Conservation (phyloP, 2,888 invertebrate genomes). For the Lasioglossum pauxillum region DNA sequence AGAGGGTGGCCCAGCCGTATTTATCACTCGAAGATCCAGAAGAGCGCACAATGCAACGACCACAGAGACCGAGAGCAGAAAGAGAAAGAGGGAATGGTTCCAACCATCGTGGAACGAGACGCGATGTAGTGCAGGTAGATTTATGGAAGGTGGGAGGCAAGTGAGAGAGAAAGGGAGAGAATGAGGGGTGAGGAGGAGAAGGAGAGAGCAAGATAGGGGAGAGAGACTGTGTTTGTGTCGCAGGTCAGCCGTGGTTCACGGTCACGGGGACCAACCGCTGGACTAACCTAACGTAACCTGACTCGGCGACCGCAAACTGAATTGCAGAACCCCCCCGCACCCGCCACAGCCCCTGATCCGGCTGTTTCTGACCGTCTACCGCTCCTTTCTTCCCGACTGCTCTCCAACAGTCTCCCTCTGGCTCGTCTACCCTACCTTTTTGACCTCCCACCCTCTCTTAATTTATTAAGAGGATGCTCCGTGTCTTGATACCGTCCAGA, state of each 20-base stretch:
- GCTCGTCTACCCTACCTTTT: not conserved
- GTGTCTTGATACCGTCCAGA: not conserved
- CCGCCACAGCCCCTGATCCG: slow-evolving; percentile 8
- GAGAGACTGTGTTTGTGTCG: slow-evolving; percentile 78
- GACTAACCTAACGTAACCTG: slow-evolving; percentile 74
- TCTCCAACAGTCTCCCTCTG: slow-evolving; percentile 10
- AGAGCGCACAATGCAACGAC: slow-evolving; percentile 68
- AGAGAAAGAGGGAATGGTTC: slow-evolving; percentile 58
- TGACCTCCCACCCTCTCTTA: slow-evolving; percentile 39
- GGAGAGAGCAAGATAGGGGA: slow-evolving; percentile 44
- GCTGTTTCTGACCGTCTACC: slow-evolving; percentile 46
- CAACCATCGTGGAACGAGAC: slow-evolving; percentile 72
- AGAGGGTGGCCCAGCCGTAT: slow-evolving; percentile 62
- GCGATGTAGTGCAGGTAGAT: slow-evolving; percentile 80
- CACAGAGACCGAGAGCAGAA: slow-evolving; percentile 35
- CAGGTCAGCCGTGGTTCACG: slow-evolving; percentile 83
- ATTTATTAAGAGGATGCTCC: slow-evolving; percentile 52
- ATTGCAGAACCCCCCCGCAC: slow-evolving; percentile 62
- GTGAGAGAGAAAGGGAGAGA: slow-evolving; percentile 55
- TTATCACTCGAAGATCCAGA: slow-evolving; percentile 70
- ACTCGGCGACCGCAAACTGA: slow-evolving; percentile 75
- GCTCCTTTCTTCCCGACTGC: slow-evolving; percentile 50
- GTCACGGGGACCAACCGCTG: slow-evolving; percentile 78
- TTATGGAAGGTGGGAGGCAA: slow-evolving; percentile 77
- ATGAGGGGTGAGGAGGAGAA: not conserved